phyloP scores from a whole-genome alignment of 2,888 invertebrate genomes.

The Allophyes oxyacanthae region DNA sequence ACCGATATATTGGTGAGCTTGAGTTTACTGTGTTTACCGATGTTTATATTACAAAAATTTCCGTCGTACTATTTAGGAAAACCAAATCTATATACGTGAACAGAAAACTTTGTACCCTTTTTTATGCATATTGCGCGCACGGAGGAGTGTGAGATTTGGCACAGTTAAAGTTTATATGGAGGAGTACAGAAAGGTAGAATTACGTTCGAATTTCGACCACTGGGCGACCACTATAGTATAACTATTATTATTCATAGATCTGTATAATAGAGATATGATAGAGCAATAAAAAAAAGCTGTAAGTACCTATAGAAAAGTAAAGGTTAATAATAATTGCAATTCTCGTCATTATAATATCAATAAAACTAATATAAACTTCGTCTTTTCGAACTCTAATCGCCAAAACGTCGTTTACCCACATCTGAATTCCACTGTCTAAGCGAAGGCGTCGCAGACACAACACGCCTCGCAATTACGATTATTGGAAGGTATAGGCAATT shows the following conservation, averaged over 20 bases:
- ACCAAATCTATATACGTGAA: too few relatives aligned
- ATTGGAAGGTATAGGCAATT: conserved; percentile 79
- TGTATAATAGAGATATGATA: too few relatives aligned
- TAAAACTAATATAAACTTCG: conserved; percentile 19
- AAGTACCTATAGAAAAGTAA: conserved; percentile 33
- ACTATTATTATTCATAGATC: too few relatives aligned
- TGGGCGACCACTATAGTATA: too few relatives aligned
- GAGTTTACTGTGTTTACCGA: conserved; percentile 41
- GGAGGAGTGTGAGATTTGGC: too few relatives aligned
- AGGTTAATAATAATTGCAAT: conserved; percentile 15
- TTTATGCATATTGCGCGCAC: too few relatives aligned
- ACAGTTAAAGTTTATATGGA: too few relatives aligned
- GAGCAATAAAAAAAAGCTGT: conserved; percentile 8
- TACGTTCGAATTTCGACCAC: too few relatives aligned
- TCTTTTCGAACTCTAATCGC: conserved; percentile 33
- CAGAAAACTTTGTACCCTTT: too few relatives aligned
- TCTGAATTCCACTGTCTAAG: conserved; percentile 53
- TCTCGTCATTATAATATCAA: conserved; percentile 13
- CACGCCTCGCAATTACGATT: conserved; percentile 74
- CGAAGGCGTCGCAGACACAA: conserved; percentile 58
- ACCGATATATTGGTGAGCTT: conserved; percentile 86
- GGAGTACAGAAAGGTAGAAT: too few relatives aligned
- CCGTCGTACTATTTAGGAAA: too few relatives aligned
- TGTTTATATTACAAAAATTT: conserved; percentile 12
- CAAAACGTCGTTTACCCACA: conserved; percentile 46